Base-by-base conservation (phyloP, 2,888 invertebrate genomes). In the Dicranocentrus wangi region DNA sequence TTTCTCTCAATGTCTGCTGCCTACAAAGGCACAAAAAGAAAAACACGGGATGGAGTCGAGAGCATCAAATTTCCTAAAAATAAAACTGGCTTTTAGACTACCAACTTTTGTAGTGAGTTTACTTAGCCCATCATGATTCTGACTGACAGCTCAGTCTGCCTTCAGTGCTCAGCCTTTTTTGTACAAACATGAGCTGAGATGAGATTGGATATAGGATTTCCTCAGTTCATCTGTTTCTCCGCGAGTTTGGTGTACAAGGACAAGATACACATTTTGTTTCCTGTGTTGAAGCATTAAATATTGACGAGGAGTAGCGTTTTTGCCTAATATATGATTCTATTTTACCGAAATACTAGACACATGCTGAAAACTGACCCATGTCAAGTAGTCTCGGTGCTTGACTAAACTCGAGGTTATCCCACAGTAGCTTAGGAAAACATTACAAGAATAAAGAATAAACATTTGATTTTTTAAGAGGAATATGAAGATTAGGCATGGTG, bases 1-100 rank as follows among this genome's bases (percentile, higher is more conserved):
- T n/a, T n/a, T n/a, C n/a, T n/a, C n/a, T n/a, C n/a, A 7, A 32
- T 10, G 32, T 32, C 32, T 32, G 32, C n/a, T n/a, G n/a, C n/a
- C n/a, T n/a, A n/a, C n/a, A n/a, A n/a, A 10, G 32, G n/a, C 28
- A 60, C 58, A 55, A 47, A 47, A 47, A 23, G 55, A 10, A 23
- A 55, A 55, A 55, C 25, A 28, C 2, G 60, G 60, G 28, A 55
- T 60, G 60, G 60, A 60, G 60, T 28, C 60, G 15, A 28, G 17
- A 1, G 60, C 60, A 60, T 60, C 60, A 60, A 28, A 60, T 60
- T 60, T 60, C 60, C 28, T 60, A 60, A 60, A 60, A 60, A 60
- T 60, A 60, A 27, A 28, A 60, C 60, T 60, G 25, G 60, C 60
- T 60, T 60, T 60, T 60, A 60, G 47, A 47, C 47, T 47, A 47